Conservation (phyloP, 2,113 vertebrate genomes). For the Melanotaenia duboulayi region DNA sequence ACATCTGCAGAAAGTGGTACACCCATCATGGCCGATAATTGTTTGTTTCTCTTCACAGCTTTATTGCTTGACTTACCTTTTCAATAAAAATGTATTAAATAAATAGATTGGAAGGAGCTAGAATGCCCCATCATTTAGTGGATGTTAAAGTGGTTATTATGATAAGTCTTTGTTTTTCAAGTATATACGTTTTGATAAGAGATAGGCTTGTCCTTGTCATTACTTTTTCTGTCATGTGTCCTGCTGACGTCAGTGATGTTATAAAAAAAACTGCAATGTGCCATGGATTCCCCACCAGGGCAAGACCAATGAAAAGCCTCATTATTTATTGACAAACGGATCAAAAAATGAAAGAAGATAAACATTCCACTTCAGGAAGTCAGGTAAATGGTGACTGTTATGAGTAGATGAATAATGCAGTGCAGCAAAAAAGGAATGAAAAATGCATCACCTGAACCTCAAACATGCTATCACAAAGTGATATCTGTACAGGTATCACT, state of each 20-base stretch:
- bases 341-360: constrained; percentile 21
- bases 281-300: constrained; percentile 25
- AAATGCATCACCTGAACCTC: constrained; percentile 31
- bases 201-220: neutral
- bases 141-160: neutral
- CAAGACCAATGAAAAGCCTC: constrained; percentile 24
- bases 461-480: constrained; percentile 18
- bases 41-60: too few species aligned
- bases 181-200: neutral
- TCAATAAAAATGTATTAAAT: too few species aligned
- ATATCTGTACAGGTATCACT: constrained; percentile 2
- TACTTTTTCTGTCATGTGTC: constrained; percentile 2
- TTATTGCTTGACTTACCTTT: too few species aligned
- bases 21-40: too few species aligned
- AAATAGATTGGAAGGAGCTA: too few species aligned
- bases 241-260: constrained; percentile 12
- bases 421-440: constrained; percentile 33
- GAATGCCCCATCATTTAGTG: neutral
- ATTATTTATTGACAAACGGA: constrained; percentile 49
- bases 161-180: neutral
- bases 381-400: constrained; percentile 40
- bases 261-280: constrained; percentile 1
- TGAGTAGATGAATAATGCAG: constrained; percentile 56
- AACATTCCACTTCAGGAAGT: constrained; percentile 52
- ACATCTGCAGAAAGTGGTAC: too few species aligned